phyloP scores from a whole-genome alignment of 2,113 vertebrate species.

The Tenebrosternarchus preto region DNA sequence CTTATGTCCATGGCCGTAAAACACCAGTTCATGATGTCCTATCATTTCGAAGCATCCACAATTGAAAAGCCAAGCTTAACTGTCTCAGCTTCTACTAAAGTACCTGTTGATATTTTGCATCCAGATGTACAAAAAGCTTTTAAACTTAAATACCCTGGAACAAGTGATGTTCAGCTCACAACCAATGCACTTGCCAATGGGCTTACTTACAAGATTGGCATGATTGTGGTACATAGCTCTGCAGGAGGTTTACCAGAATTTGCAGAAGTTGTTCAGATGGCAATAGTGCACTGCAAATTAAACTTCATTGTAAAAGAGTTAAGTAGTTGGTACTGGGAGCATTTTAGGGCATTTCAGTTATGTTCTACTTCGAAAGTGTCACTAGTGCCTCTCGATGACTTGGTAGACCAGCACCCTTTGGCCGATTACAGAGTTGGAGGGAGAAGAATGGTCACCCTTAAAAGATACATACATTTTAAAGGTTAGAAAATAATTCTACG shows the following conservation, averaged over 20 bases:
- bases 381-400: slow-evolving; percentile 31
- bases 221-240: slow-evolving; percentile 54
- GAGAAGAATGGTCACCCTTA: slow-evolving; percentile 39
- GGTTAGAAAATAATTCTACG: slow-evolving; percentile 18
- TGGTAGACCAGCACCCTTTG: slow-evolving; percentile 39
- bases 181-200: slow-evolving; percentile 47
- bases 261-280: slow-evolving; percentile 35
- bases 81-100: slow-evolving; percentile 42
- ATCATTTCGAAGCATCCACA: slow-evolving; percentile 38
- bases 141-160: slow-evolving; percentile 34
- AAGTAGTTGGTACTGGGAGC: slow-evolving; percentile 31
- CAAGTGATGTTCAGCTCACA: slow-evolving; percentile 41
- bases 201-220: slow-evolving; percentile 48
- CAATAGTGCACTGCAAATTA: slow-evolving; percentile 27
- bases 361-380: slow-evolving; percentile 35
- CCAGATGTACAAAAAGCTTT: slow-evolving; percentile 39
- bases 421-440: slow-evolving; percentile 40
- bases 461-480: slow-evolving; percentile 36
- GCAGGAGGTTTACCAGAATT: slow-evolving; percentile 50
- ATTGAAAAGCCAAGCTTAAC: slow-evolving; percentile 31
- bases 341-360: slow-evolving; percentile 41
- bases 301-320: slow-evolving; percentile 43
- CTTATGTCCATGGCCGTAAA: slow-evolving; percentile 33
- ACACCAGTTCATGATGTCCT: slow-evolving; percentile 50
- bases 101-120: slow-evolving; percentile 48